These are phyloP conservation scores for Stercorarius parasiticus DNA, from an alignment of 2,113 vertebrate genomes.

Conservation along the genomic window DNA sequence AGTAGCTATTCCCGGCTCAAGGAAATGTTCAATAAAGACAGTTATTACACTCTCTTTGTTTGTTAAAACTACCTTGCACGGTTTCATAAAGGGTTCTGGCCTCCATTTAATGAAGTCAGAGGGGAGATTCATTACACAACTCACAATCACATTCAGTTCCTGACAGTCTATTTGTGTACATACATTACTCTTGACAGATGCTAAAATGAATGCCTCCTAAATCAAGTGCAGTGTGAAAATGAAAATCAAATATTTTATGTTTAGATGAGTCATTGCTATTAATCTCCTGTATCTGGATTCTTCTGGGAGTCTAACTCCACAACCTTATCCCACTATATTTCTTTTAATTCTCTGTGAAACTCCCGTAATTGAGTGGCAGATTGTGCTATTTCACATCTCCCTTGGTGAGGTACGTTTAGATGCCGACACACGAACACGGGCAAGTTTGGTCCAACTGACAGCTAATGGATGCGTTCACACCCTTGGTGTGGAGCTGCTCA, in stretches of 20 bases:
- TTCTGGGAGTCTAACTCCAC: not conserved
- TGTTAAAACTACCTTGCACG: rapidly evolving
- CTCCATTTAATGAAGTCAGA: not conserved
- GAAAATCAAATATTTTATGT: not conserved
- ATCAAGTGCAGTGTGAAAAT: not conserved
- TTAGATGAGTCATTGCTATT: not conserved
- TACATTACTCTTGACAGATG: not conserved
- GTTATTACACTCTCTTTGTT: too few relatives aligned
- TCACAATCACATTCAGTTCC: not conserved
- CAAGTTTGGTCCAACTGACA: not conserved
- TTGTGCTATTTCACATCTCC: not conserved
- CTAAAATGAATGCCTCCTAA: not conserved
- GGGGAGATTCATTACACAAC: not conserved
- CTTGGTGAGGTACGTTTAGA: not conserved
- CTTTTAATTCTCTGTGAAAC: not conserved
- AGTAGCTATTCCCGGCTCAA: not conserved
- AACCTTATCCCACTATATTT: not conserved
- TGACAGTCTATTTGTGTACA: not conserved
- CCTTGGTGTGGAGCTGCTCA: not conserved
- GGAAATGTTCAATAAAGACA: not conserved
- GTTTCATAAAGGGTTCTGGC: not conserved
- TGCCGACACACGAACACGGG: not conserved
- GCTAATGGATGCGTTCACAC: not conserved
- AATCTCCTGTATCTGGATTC: not conserved
- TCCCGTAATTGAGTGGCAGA: rapidly evolving